Evolutionary conservation across 2,888 invertebrate genomes (phyloP), one percentile per base, ranked within the genome.

Genomic region (Gastrophysa polygoni): DNA sequence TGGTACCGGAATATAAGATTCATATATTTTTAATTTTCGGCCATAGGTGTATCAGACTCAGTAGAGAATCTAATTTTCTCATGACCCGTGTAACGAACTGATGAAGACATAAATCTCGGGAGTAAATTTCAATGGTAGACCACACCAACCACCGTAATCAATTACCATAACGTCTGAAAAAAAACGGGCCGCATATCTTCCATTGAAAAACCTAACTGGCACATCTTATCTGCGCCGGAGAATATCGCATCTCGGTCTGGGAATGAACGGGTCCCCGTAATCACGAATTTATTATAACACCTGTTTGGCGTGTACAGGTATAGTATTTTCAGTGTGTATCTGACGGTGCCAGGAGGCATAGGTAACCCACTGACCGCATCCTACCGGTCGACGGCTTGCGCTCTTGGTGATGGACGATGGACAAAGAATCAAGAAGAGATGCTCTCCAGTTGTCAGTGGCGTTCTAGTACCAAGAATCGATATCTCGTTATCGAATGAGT

Each of bases 311-410:
- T 47, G n/a, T 24, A 47, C 24, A 47, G 20, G 21, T 47, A 47
- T 47, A 47, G 38, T 38, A 38, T 38, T 38, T 49, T 49, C 57
- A 51, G 29, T 51, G 29, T 46, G 44, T 50, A 55, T 56, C 55
- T 50, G 54, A 63, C 38, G 38, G 2, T 38, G 75, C 77, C 76
- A 73, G 73, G 54, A 76, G 77, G 77, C 77, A 76, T 77, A 77
- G 76, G 76, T 77, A 77, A 77, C 77, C 77, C 73, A 77, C 71
- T 77, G 77, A 77, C 77, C 77, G 76, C 51, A 63, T 63, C 52
- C 60, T 46, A 61, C 55, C 61, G 59, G 21, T 46, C 46, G 46
- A 4, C 46, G 6, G 46, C 5, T 8, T 44, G 20, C 24, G 24
- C 10, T 38, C 38, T 18, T 8, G 18, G 46, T 46, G 46, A 46